phyloP scores from a whole-genome alignment of 2,113 vertebrate species.

The Ochotona princeps region DNA sequence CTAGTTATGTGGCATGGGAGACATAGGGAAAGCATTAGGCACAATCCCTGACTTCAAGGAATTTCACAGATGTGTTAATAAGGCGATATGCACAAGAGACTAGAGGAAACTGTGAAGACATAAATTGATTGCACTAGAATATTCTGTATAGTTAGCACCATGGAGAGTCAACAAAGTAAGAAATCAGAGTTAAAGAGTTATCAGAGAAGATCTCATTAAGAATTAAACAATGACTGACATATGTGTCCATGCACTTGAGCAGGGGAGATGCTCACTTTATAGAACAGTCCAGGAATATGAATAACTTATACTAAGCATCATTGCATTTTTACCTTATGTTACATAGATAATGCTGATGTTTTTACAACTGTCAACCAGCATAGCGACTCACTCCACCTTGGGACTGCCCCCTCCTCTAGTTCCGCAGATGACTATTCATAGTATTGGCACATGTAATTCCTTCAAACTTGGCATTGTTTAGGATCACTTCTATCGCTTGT shows the following conservation, averaged over 20 bases:
- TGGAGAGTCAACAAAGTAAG: slow-evolving; percentile 18
- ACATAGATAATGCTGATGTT: not conserved
- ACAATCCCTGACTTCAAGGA: slow-evolving; percentile 30
- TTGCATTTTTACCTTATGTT: not conserved
- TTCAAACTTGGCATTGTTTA: not conserved
- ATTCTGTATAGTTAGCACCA: not conserved
- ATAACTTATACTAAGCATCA: not conserved
- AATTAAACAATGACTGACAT: not conserved
- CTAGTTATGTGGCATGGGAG: not conserved
- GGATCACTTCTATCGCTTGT: not conserved
- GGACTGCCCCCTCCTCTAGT: not conserved
- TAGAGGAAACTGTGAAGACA: slow-evolving; percentile 33
- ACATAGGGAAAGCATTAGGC: not conserved
- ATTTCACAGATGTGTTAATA: slow-evolving; percentile 58
- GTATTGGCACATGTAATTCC: not conserved
- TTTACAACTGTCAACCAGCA: not conserved
- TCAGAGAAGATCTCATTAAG: not conserved
- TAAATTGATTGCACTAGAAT: slow-evolving; percentile 35
- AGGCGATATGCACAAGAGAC: not conserved
- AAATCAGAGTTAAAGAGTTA: not conserved
- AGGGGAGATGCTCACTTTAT: not conserved
- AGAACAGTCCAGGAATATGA: not conserved
- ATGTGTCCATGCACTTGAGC: not conserved
- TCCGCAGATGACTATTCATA: not conserved
- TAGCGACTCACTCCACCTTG: not conserved